Conservation (phyloP, 2,797 vertebrate species). For the Aphelocoma californica region DNA sequence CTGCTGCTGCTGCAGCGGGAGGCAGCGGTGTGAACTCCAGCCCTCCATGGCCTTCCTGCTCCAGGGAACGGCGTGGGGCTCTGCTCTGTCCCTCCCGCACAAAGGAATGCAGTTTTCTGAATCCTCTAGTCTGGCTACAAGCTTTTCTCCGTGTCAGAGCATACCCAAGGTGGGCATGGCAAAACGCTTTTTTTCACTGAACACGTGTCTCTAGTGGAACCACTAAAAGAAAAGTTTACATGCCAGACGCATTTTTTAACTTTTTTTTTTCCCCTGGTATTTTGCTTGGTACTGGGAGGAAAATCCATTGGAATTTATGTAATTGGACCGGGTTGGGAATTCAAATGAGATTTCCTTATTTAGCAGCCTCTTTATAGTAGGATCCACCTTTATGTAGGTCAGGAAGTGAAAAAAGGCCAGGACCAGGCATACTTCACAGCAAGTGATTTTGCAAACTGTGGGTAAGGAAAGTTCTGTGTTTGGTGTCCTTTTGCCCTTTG, state of each 20-base stretch:
- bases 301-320: background rate
- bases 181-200: rapidly evolving
- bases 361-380: background rate
- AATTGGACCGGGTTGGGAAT: background rate
- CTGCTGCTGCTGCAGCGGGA: rapidly evolving
- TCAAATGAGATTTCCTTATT: background rate
- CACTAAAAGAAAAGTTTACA: background rate
- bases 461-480: background rate
- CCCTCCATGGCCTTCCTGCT: rapidly evolving
- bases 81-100: no score
- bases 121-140: rapidly evolving
- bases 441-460: background rate
- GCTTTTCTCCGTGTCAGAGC: rapidly evolving
- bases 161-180: rapidly evolving
- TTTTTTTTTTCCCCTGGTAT: rapidly evolving
- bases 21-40: rapidly evolving
- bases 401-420: background rate
- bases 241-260: rapidly evolving
- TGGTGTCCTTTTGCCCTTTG: background rate
- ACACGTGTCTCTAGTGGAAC: rapidly evolving
- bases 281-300: background rate
- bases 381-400: background rate
- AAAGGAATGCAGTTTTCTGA: rapidly evolving
- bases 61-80: rapidly evolving
- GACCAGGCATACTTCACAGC: background rate